Conservation (phyloP, 2,888 invertebrate species). For the Ariolimax columbianus region DNA sequence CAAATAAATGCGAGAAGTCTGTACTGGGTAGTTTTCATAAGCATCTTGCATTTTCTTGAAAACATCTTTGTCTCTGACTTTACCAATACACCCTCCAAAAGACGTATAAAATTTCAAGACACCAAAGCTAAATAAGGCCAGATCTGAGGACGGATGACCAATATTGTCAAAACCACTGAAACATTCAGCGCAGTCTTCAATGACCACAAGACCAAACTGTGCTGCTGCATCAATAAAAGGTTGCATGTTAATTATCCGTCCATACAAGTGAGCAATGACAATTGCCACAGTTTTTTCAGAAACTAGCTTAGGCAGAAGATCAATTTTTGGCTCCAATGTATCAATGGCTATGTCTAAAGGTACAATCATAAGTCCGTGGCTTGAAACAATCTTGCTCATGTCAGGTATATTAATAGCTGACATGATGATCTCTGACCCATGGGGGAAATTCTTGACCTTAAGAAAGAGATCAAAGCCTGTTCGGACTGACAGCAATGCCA, state of each 20-base stretch:
- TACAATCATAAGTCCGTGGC: conserved; percentile 74
- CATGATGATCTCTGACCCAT: conserved; percentile 79
- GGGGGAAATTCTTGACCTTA: conserved; percentile 72
- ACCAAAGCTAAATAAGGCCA: conserved; percentile 78
- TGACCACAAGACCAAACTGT: conserved; percentile 67
- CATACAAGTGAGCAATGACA: conserved; percentile 77
- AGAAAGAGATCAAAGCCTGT: conserved; percentile 75
- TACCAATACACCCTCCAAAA: conserved; percentile 78
- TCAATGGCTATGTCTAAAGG: conserved; percentile 77
- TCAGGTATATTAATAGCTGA: conserved; percentile 79
- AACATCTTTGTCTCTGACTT: conserved; percentile 68
- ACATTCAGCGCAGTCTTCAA: conserved; percentile 78
- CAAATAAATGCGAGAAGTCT: conserved; percentile 70
- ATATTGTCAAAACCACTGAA: conserved; percentile 76
- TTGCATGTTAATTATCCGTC: conserved; percentile 73
- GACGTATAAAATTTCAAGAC: conserved; percentile 77
- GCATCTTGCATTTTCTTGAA: conserved; percentile 67
- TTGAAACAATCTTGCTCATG: conserved; percentile 65
- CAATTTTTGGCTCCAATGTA: conserved; percentile 73
- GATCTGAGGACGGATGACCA: conserved; percentile 75
- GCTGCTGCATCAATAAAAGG: conserved; percentile 71
- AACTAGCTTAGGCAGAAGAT: conserved; percentile 72
- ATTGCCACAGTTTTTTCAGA: conserved; percentile 76
- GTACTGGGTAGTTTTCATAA: conserved; percentile 67
- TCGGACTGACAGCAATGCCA: conserved; percentile 73